Percentiles rank a stretch among this genome's conserved stretches.
Conservation (phyloP, 2,113 vertebrate genomes). For the Speoplatyrhinus poulsoni region DNA sequence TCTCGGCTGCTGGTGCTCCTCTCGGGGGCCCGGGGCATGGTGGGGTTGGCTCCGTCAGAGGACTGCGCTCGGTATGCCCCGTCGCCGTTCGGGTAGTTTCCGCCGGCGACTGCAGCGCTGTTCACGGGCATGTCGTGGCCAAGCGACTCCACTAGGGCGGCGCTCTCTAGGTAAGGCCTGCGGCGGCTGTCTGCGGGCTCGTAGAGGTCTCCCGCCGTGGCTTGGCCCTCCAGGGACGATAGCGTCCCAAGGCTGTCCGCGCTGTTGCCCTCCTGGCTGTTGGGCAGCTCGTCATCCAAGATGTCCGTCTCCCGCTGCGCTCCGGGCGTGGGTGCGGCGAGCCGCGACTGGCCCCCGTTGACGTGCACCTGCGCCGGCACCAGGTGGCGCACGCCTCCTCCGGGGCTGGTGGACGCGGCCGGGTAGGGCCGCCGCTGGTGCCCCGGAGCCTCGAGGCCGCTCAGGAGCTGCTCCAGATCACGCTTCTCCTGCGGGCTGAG, state of each 20-base stretch:
- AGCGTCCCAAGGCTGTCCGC: conserved; percentile 91
- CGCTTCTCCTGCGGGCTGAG: conserved; percentile 89
- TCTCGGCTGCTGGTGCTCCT: conserved; percentile 92
- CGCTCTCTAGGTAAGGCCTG: conserved; percentile 65
- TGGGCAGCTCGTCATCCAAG: conserved; percentile 90
- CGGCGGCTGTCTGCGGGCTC: conserved; percentile 73
- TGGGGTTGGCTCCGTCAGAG: conserved; percentile 78
- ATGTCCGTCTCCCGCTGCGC: conserved; percentile 91
- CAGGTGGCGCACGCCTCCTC: conserved; percentile 77
- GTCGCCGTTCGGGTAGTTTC: conserved; percentile 70
- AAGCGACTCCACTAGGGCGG: conserved; percentile 45
- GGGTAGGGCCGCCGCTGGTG: conserved; percentile 75
- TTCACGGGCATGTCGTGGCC: conserved; percentile 67
- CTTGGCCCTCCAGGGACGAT: conserved; percentile 86
- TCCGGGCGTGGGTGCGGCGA: conserved; percentile 36
- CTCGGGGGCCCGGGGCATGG: conserved; percentile 76
- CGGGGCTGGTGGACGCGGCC: conserved; percentile 68
- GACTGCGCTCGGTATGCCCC: conserved; percentile 84
- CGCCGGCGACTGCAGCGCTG: conserved; percentile 72
- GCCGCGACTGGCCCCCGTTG: conserved; percentile 80
- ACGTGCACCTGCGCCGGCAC: conserved; percentile 94
- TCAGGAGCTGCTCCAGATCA: conserved; percentile 89
- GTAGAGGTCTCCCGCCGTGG: conserved; percentile 75
- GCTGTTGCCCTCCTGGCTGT: conserved; percentile 88
- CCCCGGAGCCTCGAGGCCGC: conserved; percentile 81